A percentile compares a stretch with the other conserved stretches of the same genome.
Evolutionary conservation across 2,113 vertebrate species (phyloP).

Genomic region (Rhodinocichla rosea): DNA sequence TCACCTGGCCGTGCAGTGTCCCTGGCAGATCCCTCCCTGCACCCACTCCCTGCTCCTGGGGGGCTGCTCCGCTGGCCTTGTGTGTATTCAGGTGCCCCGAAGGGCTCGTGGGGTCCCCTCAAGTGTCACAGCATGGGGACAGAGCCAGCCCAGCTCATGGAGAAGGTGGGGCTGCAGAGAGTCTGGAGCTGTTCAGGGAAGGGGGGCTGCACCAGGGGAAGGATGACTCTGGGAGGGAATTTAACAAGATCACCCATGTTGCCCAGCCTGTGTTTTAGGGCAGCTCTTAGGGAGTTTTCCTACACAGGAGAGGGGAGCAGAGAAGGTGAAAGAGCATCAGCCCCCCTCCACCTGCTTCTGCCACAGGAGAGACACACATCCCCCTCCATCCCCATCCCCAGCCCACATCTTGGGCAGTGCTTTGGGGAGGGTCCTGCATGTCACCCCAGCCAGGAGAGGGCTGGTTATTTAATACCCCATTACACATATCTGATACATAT

Average conservation of each 20-base stretch:
- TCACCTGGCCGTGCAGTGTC: accelerated
- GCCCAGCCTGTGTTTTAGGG: background rate
- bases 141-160: background rate
- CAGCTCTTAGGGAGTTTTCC: accelerated
- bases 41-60: background rate
- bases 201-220: accelerated
- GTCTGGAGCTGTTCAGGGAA: accelerated
- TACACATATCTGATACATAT: background rate
- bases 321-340: background rate
- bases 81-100: background rate
- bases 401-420: background rate
- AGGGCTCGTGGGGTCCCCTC: background rate
- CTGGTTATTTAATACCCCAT: background rate
- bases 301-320: accelerated
- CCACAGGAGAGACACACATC: accelerated
- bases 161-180: accelerated
- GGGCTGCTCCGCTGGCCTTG: background rate
- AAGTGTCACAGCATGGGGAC: background rate
- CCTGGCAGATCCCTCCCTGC: background rate
- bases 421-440: accelerated
- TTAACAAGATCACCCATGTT: background rate
- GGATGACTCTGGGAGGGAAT: background rate
- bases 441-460: background rate
- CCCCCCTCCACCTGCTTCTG: accelerated
- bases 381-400: background rate